Evolutionary conservation across 2,113 vertebrate genomes (phyloP), one percentile per base, ranked within the genome.

Genomic region (Ailuropoda melanoleuca): DNA sequence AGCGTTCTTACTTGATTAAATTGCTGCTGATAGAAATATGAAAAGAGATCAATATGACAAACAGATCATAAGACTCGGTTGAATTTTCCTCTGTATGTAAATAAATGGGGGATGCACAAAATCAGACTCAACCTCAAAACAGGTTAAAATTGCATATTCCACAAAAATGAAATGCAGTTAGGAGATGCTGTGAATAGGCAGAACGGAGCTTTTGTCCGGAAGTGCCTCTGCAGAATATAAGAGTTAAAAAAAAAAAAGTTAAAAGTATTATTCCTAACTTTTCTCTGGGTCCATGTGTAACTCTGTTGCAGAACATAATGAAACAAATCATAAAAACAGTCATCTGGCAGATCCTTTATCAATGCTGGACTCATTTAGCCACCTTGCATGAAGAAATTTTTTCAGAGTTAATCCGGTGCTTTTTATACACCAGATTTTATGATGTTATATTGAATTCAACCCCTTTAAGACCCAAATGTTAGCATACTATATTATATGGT

Each of bases 1-100:
- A 92, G 37, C 75, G 84, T 93, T 97, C 48, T 82, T 81, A 90
- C 48, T 84, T 23, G 37, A 92, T 48, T 60, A 62, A 90, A 87
- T 14, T 86, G 64, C 43, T 88, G 43, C 85, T 94, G 75, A 68
- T 53, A 96, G 58, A 92, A 66, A 92, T 31, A 93, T 26, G 17
- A 43, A 89, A 75, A 62, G 75, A 90, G 26, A 13, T 93, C 55
- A 88, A 68, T 46, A 13, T 34, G 75, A 90, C 31, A 82, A 89
- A 88, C 29, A 85, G 37, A 83, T 70, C 34, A 46, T 70, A 90
- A 53, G 11, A 19, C 10, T 77, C 39, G 60, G 29, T 56, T 37
- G 53, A 82, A 60, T 6, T 46, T 68, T 88, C 37, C 3, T 78
- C 43, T 88, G 83, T 43, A 9, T 23, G 26, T 60, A 6, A 94